Conservation (phyloP, 1,140 invertebrate genomes). For the Diabrotica undecimpunctata region DNA sequence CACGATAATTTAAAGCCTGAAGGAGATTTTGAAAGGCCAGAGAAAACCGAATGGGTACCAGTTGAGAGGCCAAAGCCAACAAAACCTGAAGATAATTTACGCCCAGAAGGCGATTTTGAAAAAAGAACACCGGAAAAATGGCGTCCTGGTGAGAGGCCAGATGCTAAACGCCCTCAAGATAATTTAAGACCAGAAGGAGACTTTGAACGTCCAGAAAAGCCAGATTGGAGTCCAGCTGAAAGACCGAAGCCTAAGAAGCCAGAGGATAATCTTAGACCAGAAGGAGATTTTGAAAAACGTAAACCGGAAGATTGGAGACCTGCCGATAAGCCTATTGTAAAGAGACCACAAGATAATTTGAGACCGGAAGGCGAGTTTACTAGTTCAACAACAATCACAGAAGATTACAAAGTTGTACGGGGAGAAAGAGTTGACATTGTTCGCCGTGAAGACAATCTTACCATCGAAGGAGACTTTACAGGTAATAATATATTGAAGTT, state of each 20-base stretch:
- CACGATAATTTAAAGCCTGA: conserved; percentile 54
- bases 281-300: conserved; percentile 54
- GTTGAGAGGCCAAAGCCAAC: conserved; percentile 34
- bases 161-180: conserved; percentile 50
- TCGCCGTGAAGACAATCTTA: conserved; percentile 59
- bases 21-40: conserved; percentile 52
- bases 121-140: conserved; percentile 54
- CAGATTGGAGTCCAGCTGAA: conserved; percentile 55
- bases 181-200: conserved; percentile 51
- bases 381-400: conserved; percentile 49
- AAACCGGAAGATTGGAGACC: conserved; percentile 48
- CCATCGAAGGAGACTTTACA: conserved; percentile 55
- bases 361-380: conserved; percentile 56
- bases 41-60: conserved; percentile 42
- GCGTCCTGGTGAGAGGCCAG: conserved; percentile 57
- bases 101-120: conserved; percentile 58
- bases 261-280: conserved; percentile 56
- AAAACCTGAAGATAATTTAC: conserved; percentile 58
- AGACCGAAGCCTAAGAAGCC: conserved; percentile 53
- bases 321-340: conserved; percentile 42
- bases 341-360: conserved; percentile 55
- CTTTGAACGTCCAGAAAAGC: conserved; percentile 45
- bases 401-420: conserved; percentile 56
- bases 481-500: conserved; percentile 33
- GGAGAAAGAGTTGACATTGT: conserved; percentile 61